Evolutionary conservation across 2,113 vertebrate genomes (phyloP).

Genomic region (Percopsis transmontana): DNA sequence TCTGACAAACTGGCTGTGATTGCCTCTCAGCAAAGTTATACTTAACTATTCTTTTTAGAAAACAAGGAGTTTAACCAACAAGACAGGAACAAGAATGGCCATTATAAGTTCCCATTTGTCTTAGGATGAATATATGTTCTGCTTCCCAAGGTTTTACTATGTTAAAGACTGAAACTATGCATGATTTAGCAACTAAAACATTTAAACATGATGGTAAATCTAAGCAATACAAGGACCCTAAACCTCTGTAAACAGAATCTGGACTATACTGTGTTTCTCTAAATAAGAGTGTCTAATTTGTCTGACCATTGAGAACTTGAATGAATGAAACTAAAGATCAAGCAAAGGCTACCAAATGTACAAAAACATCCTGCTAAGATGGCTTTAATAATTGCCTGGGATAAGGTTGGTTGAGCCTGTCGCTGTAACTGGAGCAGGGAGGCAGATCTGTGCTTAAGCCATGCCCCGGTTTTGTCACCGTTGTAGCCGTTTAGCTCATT

Average conservation of each 20-base stretch:
- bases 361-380: neutral
- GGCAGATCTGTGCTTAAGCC: neutral
- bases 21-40: neutral
- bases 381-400: neutral
- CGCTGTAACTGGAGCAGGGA: conserved; percentile 23
- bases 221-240: too few species aligned
- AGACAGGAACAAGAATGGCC: too few species aligned
- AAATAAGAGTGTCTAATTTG: too few species aligned
- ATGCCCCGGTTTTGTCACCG: conserved; percentile 29
- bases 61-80: neutral
- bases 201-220: too few species aligned
- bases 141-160: neutral
- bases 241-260: too few species aligned
- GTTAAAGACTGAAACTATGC: neutral
- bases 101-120: neutral
- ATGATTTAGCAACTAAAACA: neutral
- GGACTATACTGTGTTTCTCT: too few species aligned
- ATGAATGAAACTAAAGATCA: neutral
- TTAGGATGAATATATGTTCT: neutral
- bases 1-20: neutral
- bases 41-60: neutral
- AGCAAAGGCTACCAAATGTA: neutral
- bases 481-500: conserved; percentile 45
- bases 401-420: neutral
- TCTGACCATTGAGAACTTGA: too few species aligned